These are phyloP conservation scores for Lasioglossum villosulum DNA, from an alignment of 2,888 invertebrate species.

Conservation along the genomic window DNA sequence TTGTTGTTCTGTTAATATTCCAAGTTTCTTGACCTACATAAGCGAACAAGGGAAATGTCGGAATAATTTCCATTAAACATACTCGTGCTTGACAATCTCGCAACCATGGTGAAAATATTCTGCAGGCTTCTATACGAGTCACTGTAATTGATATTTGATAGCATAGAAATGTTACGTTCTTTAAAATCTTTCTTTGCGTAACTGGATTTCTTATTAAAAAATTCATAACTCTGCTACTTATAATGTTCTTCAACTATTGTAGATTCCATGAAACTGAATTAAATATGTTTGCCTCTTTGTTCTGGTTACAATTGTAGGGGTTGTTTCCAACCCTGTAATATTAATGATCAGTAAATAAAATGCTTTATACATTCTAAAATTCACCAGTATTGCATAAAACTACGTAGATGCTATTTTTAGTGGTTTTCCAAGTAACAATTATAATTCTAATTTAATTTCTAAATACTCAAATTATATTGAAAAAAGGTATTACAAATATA, in stretches of 20 bases:
- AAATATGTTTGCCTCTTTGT: not conserved
- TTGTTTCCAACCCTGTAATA: not conserved
- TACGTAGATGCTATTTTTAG: not conserved
- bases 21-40: constrained; percentile 9
- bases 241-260: not conserved
- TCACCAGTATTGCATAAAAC: not conserved
- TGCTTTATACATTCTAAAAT: not conserved
- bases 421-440: not conserved
- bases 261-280: not conserved
- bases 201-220: not conserved
- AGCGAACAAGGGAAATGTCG: not conserved
- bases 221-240: not conserved
- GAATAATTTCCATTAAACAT: not conserved
- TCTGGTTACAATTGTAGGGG: not conserved
- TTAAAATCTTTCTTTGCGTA: not conserved
- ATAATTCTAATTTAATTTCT: not conserved
- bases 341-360: not conserved
- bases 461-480: not conserved
- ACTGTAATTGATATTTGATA: no score
- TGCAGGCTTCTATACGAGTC: not conserved
- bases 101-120: not conserved
- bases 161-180: not conserved
- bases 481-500: not conserved
- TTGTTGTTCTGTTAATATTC: constrained; percentile 7
- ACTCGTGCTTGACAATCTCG: not conserved